phyloP scores from a whole-genome alignment of 2,113 vertebrate species.

The Reinhardtius hippoglossoides region DNA sequence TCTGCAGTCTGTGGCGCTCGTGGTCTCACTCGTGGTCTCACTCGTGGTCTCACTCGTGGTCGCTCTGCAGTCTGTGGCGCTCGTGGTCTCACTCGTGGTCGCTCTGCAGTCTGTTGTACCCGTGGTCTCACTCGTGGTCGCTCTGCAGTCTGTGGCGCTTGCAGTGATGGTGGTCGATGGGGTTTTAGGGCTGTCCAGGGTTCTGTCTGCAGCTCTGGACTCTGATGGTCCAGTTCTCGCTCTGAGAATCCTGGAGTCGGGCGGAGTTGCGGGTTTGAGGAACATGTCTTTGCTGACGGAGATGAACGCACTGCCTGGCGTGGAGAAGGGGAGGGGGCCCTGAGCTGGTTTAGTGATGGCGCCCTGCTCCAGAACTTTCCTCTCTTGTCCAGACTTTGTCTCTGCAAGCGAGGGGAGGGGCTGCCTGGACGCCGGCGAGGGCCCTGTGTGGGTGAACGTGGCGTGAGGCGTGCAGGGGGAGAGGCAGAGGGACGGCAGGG shows the following conservation, averaged over 20 bases:
- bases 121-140: not conserved
- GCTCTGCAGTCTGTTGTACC: constrained; percentile 12
- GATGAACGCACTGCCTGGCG: constrained; percentile 82
- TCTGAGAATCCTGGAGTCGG: constrained; percentile 43
- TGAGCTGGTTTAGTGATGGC: constrained; percentile 22
- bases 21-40: not conserved
- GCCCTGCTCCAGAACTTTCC: constrained; percentile 35
- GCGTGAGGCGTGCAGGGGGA: constrained; percentile 66
- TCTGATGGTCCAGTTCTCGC: constrained; percentile 18
- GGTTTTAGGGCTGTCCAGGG: constrained; percentile 8
- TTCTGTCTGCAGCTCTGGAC: constrained; percentile 22
- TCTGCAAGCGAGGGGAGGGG: constrained; percentile 33
- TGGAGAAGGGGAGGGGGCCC: constrained; percentile 74
- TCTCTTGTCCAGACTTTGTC: constrained; percentile 25
- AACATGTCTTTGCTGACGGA: constrained; percentile 76
- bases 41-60: not conserved
- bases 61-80: not conserved
- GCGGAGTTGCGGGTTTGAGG: constrained; percentile 66
- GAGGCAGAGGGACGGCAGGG: constrained; percentile 70
- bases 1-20: not conserved
- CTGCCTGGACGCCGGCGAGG: constrained; percentile 40
- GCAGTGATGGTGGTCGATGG: constrained; percentile 16
- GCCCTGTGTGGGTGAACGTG: constrained; percentile 58
- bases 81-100: not conserved
- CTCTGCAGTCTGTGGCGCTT: not conserved